A percentile compares a stretch with the other conserved stretches of the same genome.
phyloP scores from a whole-genome alignment of 30 jellyfish, hydroid and myxozoan species.

The Aurelia aurita region DNA sequence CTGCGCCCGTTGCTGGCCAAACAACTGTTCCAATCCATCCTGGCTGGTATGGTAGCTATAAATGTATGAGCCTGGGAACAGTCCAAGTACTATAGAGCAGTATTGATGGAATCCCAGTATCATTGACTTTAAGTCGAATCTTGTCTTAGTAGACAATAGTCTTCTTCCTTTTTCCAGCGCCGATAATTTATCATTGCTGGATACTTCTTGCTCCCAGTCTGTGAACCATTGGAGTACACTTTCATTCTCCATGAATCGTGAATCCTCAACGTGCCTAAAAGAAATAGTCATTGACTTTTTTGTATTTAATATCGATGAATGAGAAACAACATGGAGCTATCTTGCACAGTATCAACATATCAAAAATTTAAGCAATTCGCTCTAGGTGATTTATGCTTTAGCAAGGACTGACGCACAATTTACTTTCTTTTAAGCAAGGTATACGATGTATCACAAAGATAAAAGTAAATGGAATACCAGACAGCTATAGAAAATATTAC shows the following conservation, averaged over 20 bases:
- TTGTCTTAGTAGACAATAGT: neutral
- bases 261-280: neutral
- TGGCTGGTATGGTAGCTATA: constrained; percentile 13
- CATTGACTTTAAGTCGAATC: constrained; percentile 1
- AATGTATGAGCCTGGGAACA: constrained; percentile 15
- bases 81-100: neutral
- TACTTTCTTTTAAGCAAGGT: too few species aligned
- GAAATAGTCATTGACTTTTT: neutral
- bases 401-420: too few species aligned
- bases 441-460: too few species aligned
- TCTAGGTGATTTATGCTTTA: too few species aligned
- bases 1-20: constrained; percentile 35
- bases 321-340: too few species aligned
- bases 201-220: constrained; percentile 16
- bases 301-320: too few species aligned
- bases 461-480: too few species aligned
- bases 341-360: too few species aligned
- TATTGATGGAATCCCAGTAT: constrained; percentile 13
- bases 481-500: too few species aligned
- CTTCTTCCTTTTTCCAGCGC: constrained; percentile 10
- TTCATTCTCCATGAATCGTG: constrained; percentile 7
- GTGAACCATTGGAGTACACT: constrained; percentile 19
- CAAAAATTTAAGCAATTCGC: too few species aligned
- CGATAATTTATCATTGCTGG: neutral
- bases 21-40: constrained; percentile 14